These are phyloP conservation scores for Brachyalestes nurse DNA, from an alignment of 2,797 vertebrate species.

Conservation along the genomic window DNA sequence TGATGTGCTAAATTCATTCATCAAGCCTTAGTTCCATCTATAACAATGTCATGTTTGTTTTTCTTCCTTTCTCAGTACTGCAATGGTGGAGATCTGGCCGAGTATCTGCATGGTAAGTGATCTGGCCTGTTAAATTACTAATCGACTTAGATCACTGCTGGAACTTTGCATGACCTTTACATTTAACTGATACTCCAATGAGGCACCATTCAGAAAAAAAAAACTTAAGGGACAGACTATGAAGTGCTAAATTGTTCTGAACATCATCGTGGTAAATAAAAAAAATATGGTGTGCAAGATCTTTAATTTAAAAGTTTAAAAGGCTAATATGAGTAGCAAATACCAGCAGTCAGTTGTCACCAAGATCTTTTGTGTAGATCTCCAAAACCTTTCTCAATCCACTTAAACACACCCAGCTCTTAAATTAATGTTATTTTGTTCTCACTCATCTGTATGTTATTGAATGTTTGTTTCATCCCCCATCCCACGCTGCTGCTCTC, in stretches of 20 bases:
- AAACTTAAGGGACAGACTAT: no score
- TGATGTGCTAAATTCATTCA: background rate
- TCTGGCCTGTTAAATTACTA: background rate
- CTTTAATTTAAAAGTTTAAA: no score
- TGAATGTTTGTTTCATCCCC: no score
- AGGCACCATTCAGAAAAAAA: background rate
- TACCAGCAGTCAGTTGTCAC: no score
- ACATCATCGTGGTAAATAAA: background rate
- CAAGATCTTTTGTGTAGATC: no score
- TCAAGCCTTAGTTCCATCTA: background rate
- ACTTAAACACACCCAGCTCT: no score
- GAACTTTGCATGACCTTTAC: background rate
- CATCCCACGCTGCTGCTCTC: no score
- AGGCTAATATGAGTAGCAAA: no score
- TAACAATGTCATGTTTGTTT: slow-evolving; percentile 22
- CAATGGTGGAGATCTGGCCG: slow-evolving; percentile 97
- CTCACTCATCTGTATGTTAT: no score
- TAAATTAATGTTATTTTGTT: no score
- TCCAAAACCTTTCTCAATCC: no score
- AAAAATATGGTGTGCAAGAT: background rate
- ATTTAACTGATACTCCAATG: background rate
- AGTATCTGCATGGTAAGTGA: slow-evolving; percentile 96
- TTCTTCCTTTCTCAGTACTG: slow-evolving; percentile 85
- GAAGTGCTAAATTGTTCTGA: background rate
- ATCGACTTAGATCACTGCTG: background rate